Evolutionary conservation across 2,113 vertebrate species (phyloP).

Genomic region (Hydrolagus affinis): DNA sequence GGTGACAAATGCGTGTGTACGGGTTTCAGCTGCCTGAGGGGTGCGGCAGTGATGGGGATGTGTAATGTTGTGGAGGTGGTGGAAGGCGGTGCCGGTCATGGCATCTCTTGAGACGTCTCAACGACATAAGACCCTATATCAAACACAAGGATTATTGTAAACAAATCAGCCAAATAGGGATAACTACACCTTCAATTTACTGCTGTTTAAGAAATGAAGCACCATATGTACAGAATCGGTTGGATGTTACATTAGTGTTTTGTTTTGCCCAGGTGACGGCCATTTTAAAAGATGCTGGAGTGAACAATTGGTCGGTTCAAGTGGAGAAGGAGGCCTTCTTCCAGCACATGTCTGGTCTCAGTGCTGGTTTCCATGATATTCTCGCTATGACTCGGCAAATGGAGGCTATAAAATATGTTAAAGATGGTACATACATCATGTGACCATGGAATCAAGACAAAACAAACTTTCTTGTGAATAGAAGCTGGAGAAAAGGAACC

Average conservation of each 20-base stretch:
- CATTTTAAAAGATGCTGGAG: constrained; percentile 83
- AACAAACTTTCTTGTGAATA: neutral
- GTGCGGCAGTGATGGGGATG: no score
- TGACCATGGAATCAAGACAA: constrained; percentile 44
- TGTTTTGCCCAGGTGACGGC: constrained; percentile 69
- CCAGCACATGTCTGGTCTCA: constrained; percentile 95
- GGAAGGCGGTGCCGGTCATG: no score
- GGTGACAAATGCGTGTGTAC: no score
- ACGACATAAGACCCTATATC: no score
- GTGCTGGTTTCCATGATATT: constrained; percentile 87
- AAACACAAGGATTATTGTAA: no score
- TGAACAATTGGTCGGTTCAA: constrained; percentile 92
- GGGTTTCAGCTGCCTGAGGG: no score
- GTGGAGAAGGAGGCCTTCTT: constrained; percentile 97
- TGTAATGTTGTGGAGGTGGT: no score
- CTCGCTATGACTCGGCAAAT: constrained; percentile 90
- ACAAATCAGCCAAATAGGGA: no score
- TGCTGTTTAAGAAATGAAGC: no score
- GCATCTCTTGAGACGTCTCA: no score
- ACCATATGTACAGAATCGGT: no score
- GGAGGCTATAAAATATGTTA: constrained; percentile 83
- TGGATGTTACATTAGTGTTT: neutral
- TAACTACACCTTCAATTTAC: no score
- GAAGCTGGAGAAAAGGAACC: neutral
- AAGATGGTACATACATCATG: constrained; percentile 91